phyloP scores from a whole-genome alignment of 2,113 vertebrate genomes.

The Empidonax alnorum region DNA sequence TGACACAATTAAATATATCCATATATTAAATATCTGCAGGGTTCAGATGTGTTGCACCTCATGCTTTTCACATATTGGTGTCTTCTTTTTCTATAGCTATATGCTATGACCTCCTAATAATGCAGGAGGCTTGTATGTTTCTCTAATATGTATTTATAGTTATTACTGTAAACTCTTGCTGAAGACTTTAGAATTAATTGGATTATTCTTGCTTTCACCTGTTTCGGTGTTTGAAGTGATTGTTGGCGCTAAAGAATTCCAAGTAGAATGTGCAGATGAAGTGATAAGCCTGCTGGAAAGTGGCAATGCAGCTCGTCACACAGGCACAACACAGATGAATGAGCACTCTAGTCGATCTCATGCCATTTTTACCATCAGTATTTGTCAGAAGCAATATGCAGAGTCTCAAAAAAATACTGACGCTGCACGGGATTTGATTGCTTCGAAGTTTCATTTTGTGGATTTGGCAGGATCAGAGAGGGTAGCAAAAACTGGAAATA shows the following conservation, averaged over 20 bases:
- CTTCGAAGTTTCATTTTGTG: slow-evolving; percentile 91
- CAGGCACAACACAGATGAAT: slow-evolving; percentile 84
- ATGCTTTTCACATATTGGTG: not conserved
- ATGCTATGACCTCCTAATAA: not conserved
- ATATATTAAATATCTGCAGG: not conserved
- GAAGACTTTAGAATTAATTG: slow-evolving; percentile 8
- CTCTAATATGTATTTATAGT: not conserved
- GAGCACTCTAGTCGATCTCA: slow-evolving; percentile 90
- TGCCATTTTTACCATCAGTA: slow-evolving; percentile 85
- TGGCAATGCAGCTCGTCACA: slow-evolving; percentile 85
- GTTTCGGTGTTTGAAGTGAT: slow-evolving; percentile 80
- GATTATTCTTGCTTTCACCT: slow-evolving; percentile 2
- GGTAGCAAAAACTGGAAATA: slow-evolving; percentile 86
- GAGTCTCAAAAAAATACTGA: slow-evolving; percentile 26
- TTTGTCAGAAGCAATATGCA: slow-evolving; percentile 71
- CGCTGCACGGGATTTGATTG: slow-evolving; percentile 38
- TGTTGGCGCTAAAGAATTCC: slow-evolving; percentile 85
- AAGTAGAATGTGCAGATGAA: slow-evolving; percentile 82
- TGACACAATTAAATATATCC: not conserved
- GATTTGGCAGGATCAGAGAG: slow-evolving; percentile 91
- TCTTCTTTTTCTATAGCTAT: not conserved
- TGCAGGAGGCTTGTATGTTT: not conserved
- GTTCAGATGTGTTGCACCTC: not conserved
- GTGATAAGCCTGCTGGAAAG: slow-evolving; percentile 82
- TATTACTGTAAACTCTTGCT: slow-evolving; percentile 12